phyloP scores from a whole-genome alignment of 2,797 vertebrate genomes.

The Cossypha heuglini region DNA sequence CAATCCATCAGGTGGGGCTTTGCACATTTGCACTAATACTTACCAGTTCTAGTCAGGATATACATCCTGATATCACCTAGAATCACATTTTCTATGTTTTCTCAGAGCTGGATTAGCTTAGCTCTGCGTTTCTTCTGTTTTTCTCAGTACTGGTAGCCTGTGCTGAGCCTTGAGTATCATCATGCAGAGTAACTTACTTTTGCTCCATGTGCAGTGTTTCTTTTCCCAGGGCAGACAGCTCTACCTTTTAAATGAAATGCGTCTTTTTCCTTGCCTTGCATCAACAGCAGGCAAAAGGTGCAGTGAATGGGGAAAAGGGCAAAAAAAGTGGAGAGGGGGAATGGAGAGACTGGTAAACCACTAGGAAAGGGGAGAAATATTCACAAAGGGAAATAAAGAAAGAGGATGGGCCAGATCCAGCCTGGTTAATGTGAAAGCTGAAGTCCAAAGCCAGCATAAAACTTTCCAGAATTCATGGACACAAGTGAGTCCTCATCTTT shows the following conservation, averaged over 20 bases:
- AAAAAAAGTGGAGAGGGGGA: background rate
- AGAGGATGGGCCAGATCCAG: background rate
- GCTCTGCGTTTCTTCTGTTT: background rate
- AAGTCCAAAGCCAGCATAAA: background rate
- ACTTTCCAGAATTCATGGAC: background rate
- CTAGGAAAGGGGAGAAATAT: background rate
- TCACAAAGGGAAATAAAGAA: background rate
- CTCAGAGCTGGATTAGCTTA: background rate
- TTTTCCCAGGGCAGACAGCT: background rate
- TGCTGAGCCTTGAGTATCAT: background rate
- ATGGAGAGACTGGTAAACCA: background rate
- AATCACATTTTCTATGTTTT: background rate
- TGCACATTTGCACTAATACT: background rate
- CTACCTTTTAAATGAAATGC: background rate
- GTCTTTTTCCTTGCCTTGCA: background rate
- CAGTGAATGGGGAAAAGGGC: background rate
- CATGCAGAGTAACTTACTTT: background rate
- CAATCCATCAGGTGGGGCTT: background rate
- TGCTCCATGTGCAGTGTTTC: background rate
- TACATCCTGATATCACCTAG: background rate
- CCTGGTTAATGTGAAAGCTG: background rate
- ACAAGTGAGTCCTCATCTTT: background rate
- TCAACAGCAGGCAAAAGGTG: background rate
- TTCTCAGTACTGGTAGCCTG: background rate
- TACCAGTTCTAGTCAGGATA: background rate